Base-by-base conservation (phyloP, 2,113 vertebrate genomes). In the Seriola rivoliana region DNA sequence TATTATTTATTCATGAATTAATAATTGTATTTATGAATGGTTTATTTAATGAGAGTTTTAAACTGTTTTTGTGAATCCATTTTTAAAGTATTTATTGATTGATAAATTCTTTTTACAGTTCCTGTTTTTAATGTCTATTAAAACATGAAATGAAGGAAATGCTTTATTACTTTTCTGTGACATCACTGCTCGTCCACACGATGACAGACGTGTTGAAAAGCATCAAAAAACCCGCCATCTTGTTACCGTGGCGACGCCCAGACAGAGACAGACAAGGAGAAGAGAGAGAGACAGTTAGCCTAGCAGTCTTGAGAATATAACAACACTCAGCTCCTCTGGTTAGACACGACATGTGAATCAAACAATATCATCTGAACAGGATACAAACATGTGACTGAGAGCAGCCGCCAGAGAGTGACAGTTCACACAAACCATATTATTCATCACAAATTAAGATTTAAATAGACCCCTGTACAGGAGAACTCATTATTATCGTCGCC, bases 231-330 rank as follows among this genome's bases (percentile, higher is more conserved):
- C 82, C 46, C 14, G 7, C 0, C 13, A 21, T 5, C 64, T 32
- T 65, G 4, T 74, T 5, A 62, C 21, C 32, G 67, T n/a, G 55
- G 42, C 77, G 25, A 13, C 25, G 6, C 21, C 73, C n/a, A 9
- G 71, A 68, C 67, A 8, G 40, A 64, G 73, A 64, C 17, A 62
- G 71, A 71, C 7, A 34, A 48, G 72, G 50, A 58, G 66, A 71
- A 34, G 82, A 85, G 71, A 89, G 13, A 73, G 59, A 73, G 78
- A 85, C 72, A 83, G 84, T 72, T 63, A 90, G 93, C 92, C 88
- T 93, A 93, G 93, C 92, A 93, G 93, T 94, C 92, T 92, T 93
- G 92, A 93, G 90, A 86, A 86, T 68, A 80, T 69, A 85, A 90
- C 80, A 86, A 88, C 76, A 81, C 78, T 82, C 75, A 84, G 82